phyloP scores from a whole-genome alignment of 2,888 invertebrate species.

The Diplolepis rosae region DNA sequence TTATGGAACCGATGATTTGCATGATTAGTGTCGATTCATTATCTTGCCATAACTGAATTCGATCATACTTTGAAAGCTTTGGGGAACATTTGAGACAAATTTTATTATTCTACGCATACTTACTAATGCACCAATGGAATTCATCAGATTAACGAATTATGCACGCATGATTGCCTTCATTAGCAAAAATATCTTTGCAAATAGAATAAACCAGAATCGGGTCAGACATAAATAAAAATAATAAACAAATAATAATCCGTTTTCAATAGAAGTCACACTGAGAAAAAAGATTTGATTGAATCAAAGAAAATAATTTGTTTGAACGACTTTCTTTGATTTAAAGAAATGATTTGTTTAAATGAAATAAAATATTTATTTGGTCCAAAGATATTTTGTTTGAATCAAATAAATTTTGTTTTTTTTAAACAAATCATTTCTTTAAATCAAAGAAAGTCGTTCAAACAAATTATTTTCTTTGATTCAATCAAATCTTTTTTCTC shows the following conservation, averaged over 20 bases:
- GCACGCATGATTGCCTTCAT: background rate
- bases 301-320: too few species aligned
- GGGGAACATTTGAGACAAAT: background rate
- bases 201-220: background rate
- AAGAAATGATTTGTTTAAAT: too few species aligned
- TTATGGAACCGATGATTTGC: background rate
- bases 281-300: too few species aligned
- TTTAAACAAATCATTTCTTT: too few species aligned
- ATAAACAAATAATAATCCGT: background rate
- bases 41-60: background rate
- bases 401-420: too few species aligned
- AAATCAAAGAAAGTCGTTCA: too few species aligned
- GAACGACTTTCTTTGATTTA: too few species aligned
- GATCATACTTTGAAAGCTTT: background rate
- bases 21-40: constrained; percentile 1
- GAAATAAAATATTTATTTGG: too few species aligned
- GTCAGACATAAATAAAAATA: background rate
- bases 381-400: too few species aligned
- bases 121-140: background rate
- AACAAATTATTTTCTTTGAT: too few species aligned
- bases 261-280: background rate
- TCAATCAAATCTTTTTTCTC: too few species aligned
- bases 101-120: background rate
- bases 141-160: background rate
- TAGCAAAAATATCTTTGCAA: background rate